These are phyloP conservation scores for Dryas iulia DNA, from an alignment of 1,140 invertebrate genomes.

Conservation along the genomic window DNA sequence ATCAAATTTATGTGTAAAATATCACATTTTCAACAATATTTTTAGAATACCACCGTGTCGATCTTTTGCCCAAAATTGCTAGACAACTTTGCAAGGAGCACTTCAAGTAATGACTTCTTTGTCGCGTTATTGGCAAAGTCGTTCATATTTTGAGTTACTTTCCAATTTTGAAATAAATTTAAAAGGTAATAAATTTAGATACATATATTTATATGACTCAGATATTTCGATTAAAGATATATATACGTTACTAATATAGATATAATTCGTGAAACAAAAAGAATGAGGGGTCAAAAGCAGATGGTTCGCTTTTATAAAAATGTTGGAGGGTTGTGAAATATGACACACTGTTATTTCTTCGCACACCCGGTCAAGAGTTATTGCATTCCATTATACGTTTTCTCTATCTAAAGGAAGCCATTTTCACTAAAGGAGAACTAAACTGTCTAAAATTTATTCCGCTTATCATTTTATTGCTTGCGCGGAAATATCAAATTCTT, in stretches of 20 bases:
- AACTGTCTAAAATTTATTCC: conserved; percentile 76
- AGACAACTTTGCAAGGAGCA: not conserved
- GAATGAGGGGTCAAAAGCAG: conserved; percentile 79
- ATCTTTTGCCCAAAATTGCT: conserved; percentile 11
- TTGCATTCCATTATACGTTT: conserved; percentile 80
- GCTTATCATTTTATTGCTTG: conserved; percentile 68
- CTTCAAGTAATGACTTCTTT: conserved; percentile 4
- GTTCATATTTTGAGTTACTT: not conserved
- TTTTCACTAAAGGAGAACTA: conserved; percentile 77
- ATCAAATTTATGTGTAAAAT: conserved; percentile 12
- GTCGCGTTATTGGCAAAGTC: not conserved
- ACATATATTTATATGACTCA: not conserved
- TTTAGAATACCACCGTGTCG: not conserved
- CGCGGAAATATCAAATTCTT: conserved; percentile 49
- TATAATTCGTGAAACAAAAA: conserved; percentile 78
- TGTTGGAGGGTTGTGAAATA: conserved; percentile 80
- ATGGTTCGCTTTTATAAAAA: conserved; percentile 80
- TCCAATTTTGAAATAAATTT: conserved; percentile 1
- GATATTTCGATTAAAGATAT: conserved; percentile 24
- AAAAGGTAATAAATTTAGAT: not conserved
- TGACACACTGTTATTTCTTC: conserved; percentile 80
- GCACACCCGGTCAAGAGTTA: conserved; percentile 80
- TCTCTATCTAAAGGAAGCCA: conserved; percentile 79
- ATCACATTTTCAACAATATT: conserved; percentile 19
- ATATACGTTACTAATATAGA: conserved; percentile 67